Evolutionary conservation across 2,113 vertebrate species (phyloP).

Genomic region (Tychaedon coryphoeus): DNA sequence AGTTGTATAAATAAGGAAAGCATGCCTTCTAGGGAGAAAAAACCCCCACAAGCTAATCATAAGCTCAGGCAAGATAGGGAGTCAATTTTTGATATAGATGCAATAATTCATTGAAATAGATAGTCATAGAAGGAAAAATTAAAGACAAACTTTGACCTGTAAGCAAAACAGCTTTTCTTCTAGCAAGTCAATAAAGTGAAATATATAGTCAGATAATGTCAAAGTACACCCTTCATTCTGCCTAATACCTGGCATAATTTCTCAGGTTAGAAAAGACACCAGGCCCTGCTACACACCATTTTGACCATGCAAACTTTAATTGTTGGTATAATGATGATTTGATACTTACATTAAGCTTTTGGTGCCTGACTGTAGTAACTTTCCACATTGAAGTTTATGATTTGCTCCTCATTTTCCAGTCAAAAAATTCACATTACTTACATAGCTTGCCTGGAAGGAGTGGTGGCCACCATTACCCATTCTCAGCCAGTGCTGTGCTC

Average conservation of each 20-base stretch:
- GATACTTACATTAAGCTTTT: neutral
- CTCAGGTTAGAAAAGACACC: neutral
- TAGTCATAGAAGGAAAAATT: neutral
- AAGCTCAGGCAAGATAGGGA: neutral
- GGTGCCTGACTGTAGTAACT: neutral
- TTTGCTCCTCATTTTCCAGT: neutral
- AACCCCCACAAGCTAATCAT: rapidly evolving
- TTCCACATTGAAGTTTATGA: neutral
- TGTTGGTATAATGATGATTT: neutral
- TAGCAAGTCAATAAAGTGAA: neutral
- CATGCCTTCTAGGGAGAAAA: neutral
- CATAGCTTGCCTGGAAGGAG: neutral
- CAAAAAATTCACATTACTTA: neutral
- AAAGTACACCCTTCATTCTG: neutral
- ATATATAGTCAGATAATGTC: neutral
- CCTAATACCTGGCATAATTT: neutral
- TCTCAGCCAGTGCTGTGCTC: rapidly evolving
- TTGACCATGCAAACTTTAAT: neutral
- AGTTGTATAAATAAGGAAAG: neutral
- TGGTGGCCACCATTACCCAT: neutral
- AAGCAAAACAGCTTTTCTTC: neutral
- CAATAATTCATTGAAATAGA: neutral
- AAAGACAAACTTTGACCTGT: neutral
- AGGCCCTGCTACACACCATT: neutral
- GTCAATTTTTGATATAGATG: neutral